Percentiles rank a stretch among this genome's conserved stretches.
Conservation (phyloP, 2,888 invertebrate species). For the Coleophora flavipennella region DNA sequence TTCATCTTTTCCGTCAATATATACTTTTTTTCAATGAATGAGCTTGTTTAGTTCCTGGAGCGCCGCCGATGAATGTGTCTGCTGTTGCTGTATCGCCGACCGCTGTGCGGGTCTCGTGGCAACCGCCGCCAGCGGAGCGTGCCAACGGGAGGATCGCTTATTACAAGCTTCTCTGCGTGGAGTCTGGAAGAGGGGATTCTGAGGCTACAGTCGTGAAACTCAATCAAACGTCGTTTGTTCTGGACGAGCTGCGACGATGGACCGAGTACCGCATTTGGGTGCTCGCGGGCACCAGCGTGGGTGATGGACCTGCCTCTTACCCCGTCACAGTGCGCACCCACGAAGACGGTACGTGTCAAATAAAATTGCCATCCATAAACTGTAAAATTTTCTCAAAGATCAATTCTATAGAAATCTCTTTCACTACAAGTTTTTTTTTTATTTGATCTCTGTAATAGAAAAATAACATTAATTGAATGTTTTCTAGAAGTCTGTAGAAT, state of each 20-base stretch:
- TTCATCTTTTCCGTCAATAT: slow-evolving; percentile 3
- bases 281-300: slow-evolving; percentile 95
- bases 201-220: slow-evolving; percentile 86
- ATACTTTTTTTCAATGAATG: slow-evolving; percentile 36
- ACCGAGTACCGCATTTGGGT: slow-evolving; percentile 98
- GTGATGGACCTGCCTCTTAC: slow-evolving; percentile 94
- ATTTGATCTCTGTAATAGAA: background rate
- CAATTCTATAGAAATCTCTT: slow-evolving; percentile 7
- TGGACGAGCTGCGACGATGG: slow-evolving; percentile 95
- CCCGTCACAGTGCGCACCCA: slow-evolving; percentile 94
- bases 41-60: slow-evolving; percentile 89
- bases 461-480: background rate
- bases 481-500: slow-evolving; percentile 32
- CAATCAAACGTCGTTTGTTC: slow-evolving; percentile 83
- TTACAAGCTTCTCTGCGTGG: slow-evolving; percentile 94
- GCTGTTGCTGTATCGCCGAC: slow-evolving; percentile 91
- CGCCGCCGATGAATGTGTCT: slow-evolving; percentile 95
- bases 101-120: slow-evolving; percentile 91
- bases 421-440: too few relatives aligned
- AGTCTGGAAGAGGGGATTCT: slow-evolving; percentile 86
- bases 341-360: slow-evolving; percentile 95
- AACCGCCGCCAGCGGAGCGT: slow-evolving; percentile 91
- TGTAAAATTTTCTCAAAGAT: background rate
- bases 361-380: slow-evolving; percentile 6
- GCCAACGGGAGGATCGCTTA: slow-evolving; percentile 94